phyloP scores from a whole-genome alignment of 2,113 vertebrate genomes.

The Glaucomys volans region DNA sequence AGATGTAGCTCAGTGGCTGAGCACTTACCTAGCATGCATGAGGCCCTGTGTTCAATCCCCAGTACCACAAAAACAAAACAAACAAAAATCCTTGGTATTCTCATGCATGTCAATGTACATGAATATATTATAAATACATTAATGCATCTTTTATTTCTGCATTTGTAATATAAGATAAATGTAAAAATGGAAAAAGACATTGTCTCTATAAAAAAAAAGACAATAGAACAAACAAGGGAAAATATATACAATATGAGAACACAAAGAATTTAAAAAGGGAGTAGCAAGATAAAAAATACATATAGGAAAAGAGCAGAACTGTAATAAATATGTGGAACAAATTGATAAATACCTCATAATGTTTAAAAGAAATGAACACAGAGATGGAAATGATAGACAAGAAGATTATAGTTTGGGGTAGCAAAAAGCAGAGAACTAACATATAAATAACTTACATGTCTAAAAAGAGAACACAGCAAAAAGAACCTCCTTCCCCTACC shows the following conservation, averaged over 20 bases:
- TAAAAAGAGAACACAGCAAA: background rate
- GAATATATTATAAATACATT: too few relatives aligned
- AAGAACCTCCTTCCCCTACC: too few relatives aligned
- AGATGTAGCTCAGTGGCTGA: too few relatives aligned
- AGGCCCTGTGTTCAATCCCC: too few relatives aligned
- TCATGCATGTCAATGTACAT: too few relatives aligned
- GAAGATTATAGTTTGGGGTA: background rate
- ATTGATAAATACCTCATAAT: background rate
- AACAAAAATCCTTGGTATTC: too few relatives aligned
- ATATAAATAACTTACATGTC: constrained; percentile 1
- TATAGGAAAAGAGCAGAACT: background rate
- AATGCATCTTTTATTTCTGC: background rate
- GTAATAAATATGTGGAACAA: background rate
- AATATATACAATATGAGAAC: background rate
- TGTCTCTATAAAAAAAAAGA: background rate
- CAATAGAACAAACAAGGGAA: background rate
- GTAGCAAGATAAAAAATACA: background rate
- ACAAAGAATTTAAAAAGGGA: constrained; percentile 1
- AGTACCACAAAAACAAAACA: too few relatives aligned
- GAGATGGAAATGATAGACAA: background rate
- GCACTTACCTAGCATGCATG: too few relatives aligned
- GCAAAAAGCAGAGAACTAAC: background rate
- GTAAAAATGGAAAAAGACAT: background rate
- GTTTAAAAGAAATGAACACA: background rate
- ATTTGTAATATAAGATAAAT: background rate